Evolutionary conservation across 2,113 vertebrate species (phyloP), one percentile per base, ranked within the genome.

Genomic region (Oncorhynchus masou): DNA sequence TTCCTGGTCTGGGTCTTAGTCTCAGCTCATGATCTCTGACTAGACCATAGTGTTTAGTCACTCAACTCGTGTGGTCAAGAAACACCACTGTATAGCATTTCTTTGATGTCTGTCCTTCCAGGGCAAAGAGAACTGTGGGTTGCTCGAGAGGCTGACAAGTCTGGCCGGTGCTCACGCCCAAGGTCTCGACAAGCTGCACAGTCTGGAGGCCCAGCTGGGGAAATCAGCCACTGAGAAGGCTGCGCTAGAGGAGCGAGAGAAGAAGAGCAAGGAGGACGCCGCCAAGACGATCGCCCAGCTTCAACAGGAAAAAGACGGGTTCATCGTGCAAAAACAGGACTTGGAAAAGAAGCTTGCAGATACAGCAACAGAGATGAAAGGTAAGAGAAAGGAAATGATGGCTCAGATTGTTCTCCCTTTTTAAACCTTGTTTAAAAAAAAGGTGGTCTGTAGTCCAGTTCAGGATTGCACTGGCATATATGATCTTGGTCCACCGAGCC

Each of bases 91-190:
- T 39, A 8, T 9, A 39, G 7, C 39, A 2, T 45, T 11, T 11
- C 8, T 9, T 45, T 45, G 39, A 45, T 11, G 7, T 74, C 11
- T 72, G 0, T 75, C 27, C 19, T 34, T 71, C 66, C 78, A 99
- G 98, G 96, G 83, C 85, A 98, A 92, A 90, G 97, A 99, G 85
- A 99, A 96, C 83, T 89, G 93, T 1, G 93, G 94, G 1, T 84
- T 99, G 78, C 77, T 97, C 91, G 98, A 99, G 79, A 94, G 93
- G 86, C 83, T 99, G 86, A 94, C 97, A 6, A 90, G 3, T 67
- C 84, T 98, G 79, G 94, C 96, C 24, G 89, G 89, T 34, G 80
- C 90, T 22, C 95, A 92, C 15, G 86, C 93, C 20, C 86, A 91
- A 7, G 94, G 94, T 0, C 0, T 87, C 39, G 94, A 96, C 5